These are phyloP conservation scores for Strongylocentrotus purpuratus DNA, from an alignment of 35 echinoderm and acorn worm genomes.

Conservation along the genomic window DNA sequence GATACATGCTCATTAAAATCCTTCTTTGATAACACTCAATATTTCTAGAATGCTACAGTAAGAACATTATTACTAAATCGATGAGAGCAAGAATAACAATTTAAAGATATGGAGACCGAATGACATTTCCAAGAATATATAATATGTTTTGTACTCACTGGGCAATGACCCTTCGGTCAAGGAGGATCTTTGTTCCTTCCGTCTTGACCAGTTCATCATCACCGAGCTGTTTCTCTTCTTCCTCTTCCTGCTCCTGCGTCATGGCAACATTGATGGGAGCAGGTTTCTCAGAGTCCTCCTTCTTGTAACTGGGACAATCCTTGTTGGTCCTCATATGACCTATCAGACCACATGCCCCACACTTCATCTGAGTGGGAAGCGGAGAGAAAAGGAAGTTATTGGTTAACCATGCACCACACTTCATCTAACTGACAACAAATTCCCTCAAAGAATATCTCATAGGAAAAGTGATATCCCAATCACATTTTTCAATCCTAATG, in stretches of 20 bases:
- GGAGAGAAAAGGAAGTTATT: not conserved
- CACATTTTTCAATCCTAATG: no score
- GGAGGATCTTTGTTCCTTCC: conserved; percentile 94
- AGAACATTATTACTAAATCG: no score
- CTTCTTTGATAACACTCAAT: no score
- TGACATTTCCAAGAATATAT: no score
- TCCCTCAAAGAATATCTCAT: not conserved
- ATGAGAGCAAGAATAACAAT: no score
- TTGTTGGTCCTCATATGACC: conserved; percentile 97
- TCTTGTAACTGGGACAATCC: conserved; percentile 94
- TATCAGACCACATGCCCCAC: conserved; percentile 91
- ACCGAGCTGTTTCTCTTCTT: conserved; percentile 71
- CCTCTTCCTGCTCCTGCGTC: conserved; percentile 95
- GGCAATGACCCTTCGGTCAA: conserved; percentile 81
- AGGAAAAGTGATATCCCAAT: not conserved
- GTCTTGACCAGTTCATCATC: conserved; percentile 97
- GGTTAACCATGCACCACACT: no score
- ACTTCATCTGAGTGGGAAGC: conserved; percentile 78
- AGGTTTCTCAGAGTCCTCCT: conserved; percentile 63
- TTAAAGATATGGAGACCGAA: no score
- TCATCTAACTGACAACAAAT: no score
- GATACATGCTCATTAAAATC: no score
- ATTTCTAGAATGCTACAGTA: no score
- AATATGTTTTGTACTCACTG: conserved; percentile 65
- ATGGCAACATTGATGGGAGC: conserved; percentile 85